Evolutionary conservation across 1,140 invertebrate genomes (phyloP).

Genomic region (Pomacea maculata): DNA sequence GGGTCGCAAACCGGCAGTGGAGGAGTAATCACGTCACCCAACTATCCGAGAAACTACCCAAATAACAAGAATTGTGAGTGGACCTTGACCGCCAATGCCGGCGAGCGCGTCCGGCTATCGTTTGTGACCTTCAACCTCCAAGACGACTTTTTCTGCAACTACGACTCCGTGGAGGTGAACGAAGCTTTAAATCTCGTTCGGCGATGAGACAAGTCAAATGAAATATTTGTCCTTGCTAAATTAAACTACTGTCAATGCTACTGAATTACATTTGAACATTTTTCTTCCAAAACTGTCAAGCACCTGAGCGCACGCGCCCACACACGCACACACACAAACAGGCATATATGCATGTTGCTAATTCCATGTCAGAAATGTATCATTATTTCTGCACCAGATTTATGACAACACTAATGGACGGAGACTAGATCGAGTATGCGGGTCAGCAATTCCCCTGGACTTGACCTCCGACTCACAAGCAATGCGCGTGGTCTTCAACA

Average conservation of each 20-base stretch:
- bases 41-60: not conserved
- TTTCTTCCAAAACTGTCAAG: too few species aligned
- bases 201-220: too few species aligned
- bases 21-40: not conserved
- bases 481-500: not conserved
- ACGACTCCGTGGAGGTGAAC: constrained; percentile 3
- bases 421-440: not conserved
- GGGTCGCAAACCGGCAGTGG: not conserved
- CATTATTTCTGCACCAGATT: not conserved
- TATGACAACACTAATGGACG: not conserved
- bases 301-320: too few species aligned
- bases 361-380: too few species aligned
- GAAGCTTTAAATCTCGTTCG: too few species aligned
- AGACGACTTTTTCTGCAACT: not conserved
- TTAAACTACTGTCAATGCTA: too few species aligned
- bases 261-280: too few species aligned
- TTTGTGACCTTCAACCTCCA: not conserved
- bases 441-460: not conserved
- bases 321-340: too few species aligned
- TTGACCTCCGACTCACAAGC: not conserved
- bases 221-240: too few species aligned
- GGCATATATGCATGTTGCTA: too few species aligned
- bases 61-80: not conserved
- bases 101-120: not conserved
- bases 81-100: not conserved